Evolutionary conservation across 2,113 vertebrate species (phyloP).

Genomic region (Rhinoderma darwinii): DNA sequence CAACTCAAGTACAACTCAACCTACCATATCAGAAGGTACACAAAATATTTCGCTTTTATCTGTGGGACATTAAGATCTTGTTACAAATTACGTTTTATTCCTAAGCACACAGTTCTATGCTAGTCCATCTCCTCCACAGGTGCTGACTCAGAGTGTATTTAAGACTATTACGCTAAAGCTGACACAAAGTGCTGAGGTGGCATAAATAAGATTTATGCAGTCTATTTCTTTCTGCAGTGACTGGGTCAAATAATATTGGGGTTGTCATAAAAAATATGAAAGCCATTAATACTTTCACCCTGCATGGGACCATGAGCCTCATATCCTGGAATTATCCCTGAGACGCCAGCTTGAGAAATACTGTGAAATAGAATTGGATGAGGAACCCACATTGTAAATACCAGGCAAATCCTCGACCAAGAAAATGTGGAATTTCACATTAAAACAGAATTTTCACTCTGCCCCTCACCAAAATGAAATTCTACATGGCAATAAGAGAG

Average conservation of each 20-base stretch:
- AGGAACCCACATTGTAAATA: slow-evolving; percentile 16
- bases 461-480: slow-evolving; percentile 35
- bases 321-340: slow-evolving; percentile 42
- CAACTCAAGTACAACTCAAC: neutral
- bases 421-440: slow-evolving; percentile 20
- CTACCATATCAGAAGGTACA: neutral
- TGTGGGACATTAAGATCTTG: neutral
- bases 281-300: slow-evolving; percentile 52
- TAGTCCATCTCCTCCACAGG: slow-evolving; percentile 1
- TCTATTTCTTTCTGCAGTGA: slow-evolving; percentile 45
- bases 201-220: slow-evolving; percentile 62
- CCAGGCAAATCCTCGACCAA: neutral
- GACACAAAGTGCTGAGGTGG: slow-evolving; percentile 49
- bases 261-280: slow-evolving; percentile 32
- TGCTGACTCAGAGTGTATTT: slow-evolving; percentile 29
- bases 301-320: neutral
- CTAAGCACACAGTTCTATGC: neutral
- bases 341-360: neutral
- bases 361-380: slow-evolving; percentile 25
- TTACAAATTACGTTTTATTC: neutral
- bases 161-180: slow-evolving; percentile 6
- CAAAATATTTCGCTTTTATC: neutral
- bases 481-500: slow-evolving; percentile 32
- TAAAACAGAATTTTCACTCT: slow-evolving; percentile 3
- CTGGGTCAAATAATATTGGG: slow-evolving; percentile 30